Percentiles rank a stretch among this genome's conserved stretches.
Conservation (phyloP, 2,888 invertebrate species). For the Athetis lepigone region DNA sequence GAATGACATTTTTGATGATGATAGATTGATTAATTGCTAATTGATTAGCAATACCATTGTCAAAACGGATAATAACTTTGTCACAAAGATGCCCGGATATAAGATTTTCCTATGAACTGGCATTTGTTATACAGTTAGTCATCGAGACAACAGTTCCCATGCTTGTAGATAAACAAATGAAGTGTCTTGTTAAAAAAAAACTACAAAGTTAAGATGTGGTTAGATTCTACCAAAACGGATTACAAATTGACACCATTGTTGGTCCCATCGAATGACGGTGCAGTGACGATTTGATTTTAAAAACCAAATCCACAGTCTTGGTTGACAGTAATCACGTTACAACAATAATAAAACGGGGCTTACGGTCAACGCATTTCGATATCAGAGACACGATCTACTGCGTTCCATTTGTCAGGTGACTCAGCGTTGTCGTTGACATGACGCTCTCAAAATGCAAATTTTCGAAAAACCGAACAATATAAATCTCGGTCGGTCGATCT, state of each 20-base stretch:
- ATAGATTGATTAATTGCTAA: not conserved
- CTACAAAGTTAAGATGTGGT: slow-evolving; percentile 39
- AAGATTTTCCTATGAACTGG: not conserved
- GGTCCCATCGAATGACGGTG: slow-evolving; percentile 68
- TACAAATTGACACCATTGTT: slow-evolving; percentile 71
- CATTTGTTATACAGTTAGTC: not conserved
- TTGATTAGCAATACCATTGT: not conserved
- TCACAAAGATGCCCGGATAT: not conserved
- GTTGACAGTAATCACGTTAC: slow-evolving; percentile 89
- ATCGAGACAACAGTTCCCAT: slow-evolving; percentile 35
- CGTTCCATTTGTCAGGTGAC: slow-evolving; percentile 89
- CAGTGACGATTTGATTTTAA: slow-evolving; percentile 74
- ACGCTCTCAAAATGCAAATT: slow-evolving; percentile 90
- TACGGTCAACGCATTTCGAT: slow-evolving; percentile 89
- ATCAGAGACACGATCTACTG: slow-evolving; percentile 86
- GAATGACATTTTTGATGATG: not conserved
- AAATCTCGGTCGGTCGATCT: slow-evolving; percentile 86
- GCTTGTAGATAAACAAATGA: slow-evolving; percentile 9
- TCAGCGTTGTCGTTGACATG: slow-evolving; percentile 89
- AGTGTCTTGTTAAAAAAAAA: slow-evolving; percentile 34
- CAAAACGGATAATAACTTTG: not conserved
- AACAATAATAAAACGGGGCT: slow-evolving; percentile 87
- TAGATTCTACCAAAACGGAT: slow-evolving; percentile 64
- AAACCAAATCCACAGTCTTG: slow-evolving; percentile 75
- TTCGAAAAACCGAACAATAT: slow-evolving; percentile 88